Base-by-base conservation (phyloP, 2,888 invertebrate species). In the Tetragnatha montana region DNA sequence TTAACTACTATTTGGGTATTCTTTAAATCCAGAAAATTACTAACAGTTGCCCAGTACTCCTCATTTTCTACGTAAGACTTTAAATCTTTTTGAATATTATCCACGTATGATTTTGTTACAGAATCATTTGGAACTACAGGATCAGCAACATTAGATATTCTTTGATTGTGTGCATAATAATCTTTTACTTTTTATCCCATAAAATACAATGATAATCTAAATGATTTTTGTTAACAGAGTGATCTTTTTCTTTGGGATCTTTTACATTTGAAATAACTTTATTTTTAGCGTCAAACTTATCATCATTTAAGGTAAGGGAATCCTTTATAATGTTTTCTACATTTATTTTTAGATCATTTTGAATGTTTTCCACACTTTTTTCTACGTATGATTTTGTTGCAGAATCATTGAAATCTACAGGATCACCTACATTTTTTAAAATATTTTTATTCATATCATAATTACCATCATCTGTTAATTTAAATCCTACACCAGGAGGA, bases 381-480 rank as follows among this genome's bases (percentile, higher is more conserved):
- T 81, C 81, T 47, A 70, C 21, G 12, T 70, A 81, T 47, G 70
- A 47, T 81, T 81, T 50, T 47, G 49, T 49, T 6, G 80, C 47
- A 6, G 3, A 69, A 70, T 69, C 69, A 7, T 8, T 68, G 8
- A n/a, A 6, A 70, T 70, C 70, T 19, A 69, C 7, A 70, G 70
- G 81, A 8, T 50, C 71, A 10, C 7, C 2, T 81, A 50, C 49
- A 70, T 81, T 81, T 81, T 70, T 49, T 49, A 50, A 47, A 69
- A 21, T 69, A 0, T 21, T 50, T 17, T 70, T 71, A 49, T 81
- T 70, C 19, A 49, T 81, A 49, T 69, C 49, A 70, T 81, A 21
- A 47, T 81, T 47, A 17, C 71, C 71, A 51, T 82, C 22, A 12
- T 81, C 47, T 71, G 71, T 81, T 19, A 19, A 70, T 81, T 81